Evolutionary conservation across 2,888 invertebrate species (phyloP).

Genomic region (Cyclophora albipunctata): DNA sequence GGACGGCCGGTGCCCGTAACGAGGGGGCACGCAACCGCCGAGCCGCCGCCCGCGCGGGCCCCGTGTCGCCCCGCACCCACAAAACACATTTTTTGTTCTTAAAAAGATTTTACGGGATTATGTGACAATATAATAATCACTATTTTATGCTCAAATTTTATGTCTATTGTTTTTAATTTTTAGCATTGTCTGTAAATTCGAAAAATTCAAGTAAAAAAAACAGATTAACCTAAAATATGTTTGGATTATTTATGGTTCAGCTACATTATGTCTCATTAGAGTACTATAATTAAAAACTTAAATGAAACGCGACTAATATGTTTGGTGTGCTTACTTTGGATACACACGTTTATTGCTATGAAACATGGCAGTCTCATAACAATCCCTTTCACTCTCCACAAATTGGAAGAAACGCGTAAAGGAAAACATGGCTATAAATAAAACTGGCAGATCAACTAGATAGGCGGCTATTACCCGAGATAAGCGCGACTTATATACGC

Average conservation of each 20-base stretch:
- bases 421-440: constrained; percentile 74
- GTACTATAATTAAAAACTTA: too few species aligned
- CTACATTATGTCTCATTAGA: too few species aligned
- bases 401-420: constrained; percentile 74
- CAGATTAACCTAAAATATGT: too few species aligned
- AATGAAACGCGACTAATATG: constrained; percentile 44
- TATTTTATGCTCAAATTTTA: constrained; percentile 2
- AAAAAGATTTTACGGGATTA: constrained; percentile 33
- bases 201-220: too few species aligned
- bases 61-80: constrained; percentile 21
- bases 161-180: too few species aligned
- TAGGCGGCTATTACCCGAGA: constrained; percentile 72
- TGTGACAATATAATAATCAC: constrained; percentile 15
- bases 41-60: constrained; percentile 26
- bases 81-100: constrained; percentile 32
- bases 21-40: constrained; percentile 57
- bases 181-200: too few species aligned
- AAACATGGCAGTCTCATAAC: constrained; percentile 73
- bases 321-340: constrained; percentile 70
- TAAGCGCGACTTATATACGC: constrained; percentile 70
- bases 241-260: too few species aligned
- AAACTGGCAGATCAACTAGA: constrained; percentile 74
- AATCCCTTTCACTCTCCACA: constrained; percentile 75
- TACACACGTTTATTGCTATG: constrained; percentile 73
- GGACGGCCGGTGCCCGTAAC: constrained; percentile 59